Conservation (phyloP, 2,888 invertebrate genomes). For the Gasteruption jaculator region DNA sequence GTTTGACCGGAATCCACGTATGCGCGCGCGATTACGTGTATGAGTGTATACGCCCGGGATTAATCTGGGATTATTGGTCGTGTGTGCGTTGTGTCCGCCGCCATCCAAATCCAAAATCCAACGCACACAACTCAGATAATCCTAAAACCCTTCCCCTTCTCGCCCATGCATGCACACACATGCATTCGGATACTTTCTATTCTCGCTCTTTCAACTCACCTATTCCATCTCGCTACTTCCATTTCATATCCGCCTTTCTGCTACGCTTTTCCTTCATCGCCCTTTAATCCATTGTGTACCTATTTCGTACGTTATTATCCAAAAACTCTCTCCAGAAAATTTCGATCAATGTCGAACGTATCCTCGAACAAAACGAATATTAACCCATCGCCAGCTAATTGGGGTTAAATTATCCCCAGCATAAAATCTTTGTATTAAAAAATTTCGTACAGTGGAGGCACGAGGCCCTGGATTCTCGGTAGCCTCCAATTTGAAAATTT, state of each 20-base stretch:
- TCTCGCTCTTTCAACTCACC: constrained; percentile 6
- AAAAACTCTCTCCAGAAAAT: too few relatives aligned
- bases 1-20: constrained; percentile 31
- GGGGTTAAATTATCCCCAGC: too few relatives aligned
- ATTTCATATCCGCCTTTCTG: background rate
- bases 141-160: constrained; percentile 32
- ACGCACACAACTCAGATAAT: constrained; percentile 48
- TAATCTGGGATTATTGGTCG: constrained; percentile 47
- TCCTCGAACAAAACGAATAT: too few relatives aligned
- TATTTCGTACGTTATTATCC: too few relatives aligned
- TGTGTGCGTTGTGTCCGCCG: constrained; percentile 37
- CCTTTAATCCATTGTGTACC: too few relatives aligned
- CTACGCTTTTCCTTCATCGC: too few relatives aligned
- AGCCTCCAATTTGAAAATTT: too few relatives aligned
- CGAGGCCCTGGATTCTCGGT: too few relatives aligned
- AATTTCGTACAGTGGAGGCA: too few relatives aligned
- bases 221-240: constrained; percentile 3
- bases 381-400: too few relatives aligned
- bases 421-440: too few relatives aligned
- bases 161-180: background rate
- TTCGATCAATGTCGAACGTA: too few relatives aligned
- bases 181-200: constrained; percentile 13
- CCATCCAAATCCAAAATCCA: constrained; percentile 48
- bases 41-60: constrained; percentile 36
- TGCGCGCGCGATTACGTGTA: constrained; percentile 4